These are phyloP conservation scores for Oncorhynchus tshawytscha DNA, from an alignment of 2,113 vertebrate genomes.

Conservation along the genomic window DNA sequence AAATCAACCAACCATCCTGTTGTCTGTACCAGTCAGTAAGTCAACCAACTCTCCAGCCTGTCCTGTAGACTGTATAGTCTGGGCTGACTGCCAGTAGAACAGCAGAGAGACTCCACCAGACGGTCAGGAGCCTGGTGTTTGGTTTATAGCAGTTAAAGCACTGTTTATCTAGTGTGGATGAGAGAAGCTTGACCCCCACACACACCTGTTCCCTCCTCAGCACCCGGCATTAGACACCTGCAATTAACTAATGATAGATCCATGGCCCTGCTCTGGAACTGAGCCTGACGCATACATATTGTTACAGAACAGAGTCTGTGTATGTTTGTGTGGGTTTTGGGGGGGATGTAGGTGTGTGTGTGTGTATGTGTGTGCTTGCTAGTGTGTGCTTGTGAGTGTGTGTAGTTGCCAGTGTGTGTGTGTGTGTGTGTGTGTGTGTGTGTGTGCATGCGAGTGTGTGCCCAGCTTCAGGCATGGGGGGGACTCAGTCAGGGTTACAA, in stretches of 20 bases:
- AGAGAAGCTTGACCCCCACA: constrained; percentile 33
- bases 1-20: too few relatives aligned
- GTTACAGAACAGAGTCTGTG: neutral
- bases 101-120: constrained; percentile 40
- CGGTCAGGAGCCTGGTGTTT: constrained; percentile 46
- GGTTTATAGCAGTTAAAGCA: constrained; percentile 56
- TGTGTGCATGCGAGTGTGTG: too few relatives aligned
- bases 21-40: too few relatives aligned
- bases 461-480: too few relatives aligned
- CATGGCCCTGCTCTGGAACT: constrained; percentile 35
- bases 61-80: constrained; percentile 2
- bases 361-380: neutral
- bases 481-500: too few relatives aligned
- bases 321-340: neutral
- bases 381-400: neutral
- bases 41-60: neutral
- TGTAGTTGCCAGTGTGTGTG: neutral
- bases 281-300: constrained; percentile 34
- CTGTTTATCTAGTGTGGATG: constrained; percentile 39
- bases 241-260: constrained; percentile 50
- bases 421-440: neutral
- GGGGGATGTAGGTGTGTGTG: neutral
- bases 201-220: constrained; percentile 30
- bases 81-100: constrained; percentile 42
- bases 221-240: constrained; percentile 38